phyloP scores from a whole-genome alignment of 53 echinoderm and acorn worm genomes.

The Actinopyga echinites region DNA sequence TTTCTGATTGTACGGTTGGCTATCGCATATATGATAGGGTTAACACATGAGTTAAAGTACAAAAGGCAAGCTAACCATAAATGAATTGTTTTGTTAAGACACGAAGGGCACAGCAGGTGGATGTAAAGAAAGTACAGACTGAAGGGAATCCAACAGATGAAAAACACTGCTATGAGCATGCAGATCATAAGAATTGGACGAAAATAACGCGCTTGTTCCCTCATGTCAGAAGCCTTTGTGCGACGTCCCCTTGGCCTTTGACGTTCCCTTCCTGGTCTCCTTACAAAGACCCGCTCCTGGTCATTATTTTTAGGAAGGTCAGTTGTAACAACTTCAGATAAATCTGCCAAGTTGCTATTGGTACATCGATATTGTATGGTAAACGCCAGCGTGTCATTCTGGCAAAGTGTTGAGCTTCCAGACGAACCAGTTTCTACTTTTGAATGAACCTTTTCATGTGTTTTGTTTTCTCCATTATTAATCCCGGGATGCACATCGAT shows the following conservation, averaged over 20 bases:
- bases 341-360: background rate
- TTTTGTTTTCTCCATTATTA: background rate
- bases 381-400: background rate
- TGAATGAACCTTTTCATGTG: no score
- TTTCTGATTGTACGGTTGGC: slow-evolving; percentile 57
- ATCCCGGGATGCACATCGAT: background rate
- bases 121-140: slow-evolving; percentile 63
- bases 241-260: no score
- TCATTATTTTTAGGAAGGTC: no score
- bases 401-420: no score
- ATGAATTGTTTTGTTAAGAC: slow-evolving; percentile 45
- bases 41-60: slow-evolving; percentile 63
- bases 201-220: slow-evolving; percentile 55
- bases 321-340: no score
- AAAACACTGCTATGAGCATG: slow-evolving; percentile 58
- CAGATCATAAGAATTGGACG: slow-evolving; percentile 61
- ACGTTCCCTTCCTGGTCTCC: no score
- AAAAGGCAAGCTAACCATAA: slow-evolving; percentile 60
- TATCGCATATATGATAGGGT: slow-evolving; percentile 56
- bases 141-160: slow-evolving; percentile 69
- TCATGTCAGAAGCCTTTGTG: background rate
- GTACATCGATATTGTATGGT: background rate
- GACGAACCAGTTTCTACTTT: no score
- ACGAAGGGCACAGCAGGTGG: slow-evolving; percentile 58
- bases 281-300: no score